Conservation (phyloP, 1,140 invertebrate species). For the Saccostrea glomerata region DNA sequence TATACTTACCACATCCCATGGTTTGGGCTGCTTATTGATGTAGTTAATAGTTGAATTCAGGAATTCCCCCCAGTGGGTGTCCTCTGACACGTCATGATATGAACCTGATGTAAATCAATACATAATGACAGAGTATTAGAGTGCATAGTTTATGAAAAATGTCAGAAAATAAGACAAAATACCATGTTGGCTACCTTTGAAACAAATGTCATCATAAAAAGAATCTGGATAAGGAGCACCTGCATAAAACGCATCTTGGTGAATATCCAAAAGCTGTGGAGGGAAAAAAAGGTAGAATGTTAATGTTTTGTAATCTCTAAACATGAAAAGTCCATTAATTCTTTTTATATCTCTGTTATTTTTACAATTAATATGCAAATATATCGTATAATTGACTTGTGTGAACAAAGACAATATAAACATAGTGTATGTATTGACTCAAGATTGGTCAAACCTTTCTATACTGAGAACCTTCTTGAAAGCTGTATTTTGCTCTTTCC, state of each 20-base stretch:
- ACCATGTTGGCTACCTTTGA: constrained; percentile 63
- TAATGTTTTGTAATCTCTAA: not conserved
- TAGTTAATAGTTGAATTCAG: constrained; percentile 76
- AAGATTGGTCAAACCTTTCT: constrained; percentile 39
- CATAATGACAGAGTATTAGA: not conserved
- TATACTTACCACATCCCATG: constrained; percentile 71
- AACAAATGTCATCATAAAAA: constrained; percentile 72
- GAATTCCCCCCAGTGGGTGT: constrained; percentile 76
- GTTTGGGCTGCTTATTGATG: constrained; percentile 72
- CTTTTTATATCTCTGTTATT: too few species aligned
- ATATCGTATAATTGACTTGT: too few species aligned
- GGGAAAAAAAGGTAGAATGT: not conserved
- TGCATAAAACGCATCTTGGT: constrained; percentile 76
- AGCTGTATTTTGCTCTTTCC: constrained; percentile 56
- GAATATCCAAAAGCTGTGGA: constrained; percentile 70
- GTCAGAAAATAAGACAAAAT: not conserved
- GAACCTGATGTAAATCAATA: constrained; percentile 60
- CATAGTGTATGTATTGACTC: too few species aligned
- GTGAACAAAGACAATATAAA: too few species aligned
- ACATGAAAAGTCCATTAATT: too few species aligned
- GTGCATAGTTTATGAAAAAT: not conserved
- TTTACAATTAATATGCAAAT: too few species aligned
- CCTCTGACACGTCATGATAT: constrained; percentile 74
- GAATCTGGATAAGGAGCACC: constrained; percentile 77
- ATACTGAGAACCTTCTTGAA: constrained; percentile 36